Conservation (phyloP, 1,140 invertebrate species). For the Ylistrum balloti region DNA sequence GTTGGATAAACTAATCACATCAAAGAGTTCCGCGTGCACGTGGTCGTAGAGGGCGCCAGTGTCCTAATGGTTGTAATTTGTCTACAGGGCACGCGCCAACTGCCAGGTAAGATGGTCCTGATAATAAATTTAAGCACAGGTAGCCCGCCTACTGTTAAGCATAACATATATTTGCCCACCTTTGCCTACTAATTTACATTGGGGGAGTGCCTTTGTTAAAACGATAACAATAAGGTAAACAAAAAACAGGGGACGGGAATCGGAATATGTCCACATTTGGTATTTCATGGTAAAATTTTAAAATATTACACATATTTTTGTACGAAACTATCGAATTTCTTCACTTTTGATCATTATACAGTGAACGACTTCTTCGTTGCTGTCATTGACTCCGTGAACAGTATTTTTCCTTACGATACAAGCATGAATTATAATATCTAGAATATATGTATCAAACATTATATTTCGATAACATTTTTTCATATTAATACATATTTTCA, state of each 20-base stretch:
- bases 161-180: neutral
- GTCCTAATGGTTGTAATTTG: conserved; percentile 20
- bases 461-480: no score
- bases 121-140: conserved; percentile 6
- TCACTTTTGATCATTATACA: neutral
- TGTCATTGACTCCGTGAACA: neutral
- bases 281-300: neutral
- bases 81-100: conserved; percentile 30
- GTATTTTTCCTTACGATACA: no score
- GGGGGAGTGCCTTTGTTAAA: conserved; percentile 15
- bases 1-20: conserved; percentile 8
- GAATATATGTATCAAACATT: no score
- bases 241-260: neutral
- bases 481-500: no score
- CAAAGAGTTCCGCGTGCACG: neutral
- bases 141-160: neutral
- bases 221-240: neutral
- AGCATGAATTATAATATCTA: no score
- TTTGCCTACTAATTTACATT: neutral
- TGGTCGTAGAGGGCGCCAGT: conserved; percentile 13
- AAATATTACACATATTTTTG: conserved; percentile 34
- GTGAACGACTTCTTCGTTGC: neutral
- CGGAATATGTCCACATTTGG: neutral
- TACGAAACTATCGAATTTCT: neutral
- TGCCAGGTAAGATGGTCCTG: neutral